Conservation (phyloP, 2,888 invertebrate species). For the Pseudococcus viburni region DNA sequence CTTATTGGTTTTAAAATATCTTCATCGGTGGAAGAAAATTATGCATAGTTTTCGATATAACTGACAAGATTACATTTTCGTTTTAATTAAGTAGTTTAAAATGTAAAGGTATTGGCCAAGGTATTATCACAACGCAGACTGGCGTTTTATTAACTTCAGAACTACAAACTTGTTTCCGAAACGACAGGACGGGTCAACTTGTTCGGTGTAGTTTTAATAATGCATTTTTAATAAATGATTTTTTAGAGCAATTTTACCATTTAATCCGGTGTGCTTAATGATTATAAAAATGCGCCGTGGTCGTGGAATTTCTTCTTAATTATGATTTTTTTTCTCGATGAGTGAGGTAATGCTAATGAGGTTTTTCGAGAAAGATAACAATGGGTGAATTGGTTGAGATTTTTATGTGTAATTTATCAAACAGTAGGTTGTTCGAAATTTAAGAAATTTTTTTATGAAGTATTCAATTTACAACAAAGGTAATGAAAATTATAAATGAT, state of each 20-base stretch:
- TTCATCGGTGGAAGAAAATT: neutral
- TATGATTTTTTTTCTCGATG: neutral
- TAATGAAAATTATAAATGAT: no score
- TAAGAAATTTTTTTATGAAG: no score
- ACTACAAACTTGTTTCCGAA: constrained; percentile 24
- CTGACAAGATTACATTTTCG: constrained; percentile 31
- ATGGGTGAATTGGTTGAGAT: no score
- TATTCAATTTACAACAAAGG: no score
- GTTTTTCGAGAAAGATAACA: no score
- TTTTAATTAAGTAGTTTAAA: constrained; percentile 46
- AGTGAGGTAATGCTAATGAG: no score
- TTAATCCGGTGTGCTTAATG: neutral
- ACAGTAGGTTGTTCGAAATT: no score
- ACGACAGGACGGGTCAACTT: neutral
- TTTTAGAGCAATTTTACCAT: neutral
- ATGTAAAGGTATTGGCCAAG: constrained; percentile 14
- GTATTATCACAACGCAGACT: constrained; percentile 12
- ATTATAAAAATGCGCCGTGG: neutral
- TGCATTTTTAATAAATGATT: constrained; percentile 26
- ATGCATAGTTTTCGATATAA: constrained; percentile 13
- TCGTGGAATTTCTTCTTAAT: constrained; percentile 15
- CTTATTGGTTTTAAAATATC: constrained; percentile 35
- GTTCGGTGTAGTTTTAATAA: neutral
- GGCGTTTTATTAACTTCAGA: constrained; percentile 36
- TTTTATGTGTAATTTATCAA: no score